Base-by-base conservation (phyloP, 2,113 vertebrate species). In the Lasiurus cinereus region DNA sequence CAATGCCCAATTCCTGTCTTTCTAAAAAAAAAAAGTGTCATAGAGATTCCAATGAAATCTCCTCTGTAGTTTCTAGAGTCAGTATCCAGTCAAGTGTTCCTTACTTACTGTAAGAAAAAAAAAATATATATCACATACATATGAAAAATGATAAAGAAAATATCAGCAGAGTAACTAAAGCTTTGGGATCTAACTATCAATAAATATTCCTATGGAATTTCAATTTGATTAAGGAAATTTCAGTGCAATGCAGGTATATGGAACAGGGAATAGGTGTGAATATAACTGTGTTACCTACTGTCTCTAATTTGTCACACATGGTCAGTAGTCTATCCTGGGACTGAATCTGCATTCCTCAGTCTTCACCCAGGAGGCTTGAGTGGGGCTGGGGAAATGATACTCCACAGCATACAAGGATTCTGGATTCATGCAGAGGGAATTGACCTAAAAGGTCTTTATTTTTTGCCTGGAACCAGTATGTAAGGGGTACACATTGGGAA, bases 61-160 rank as follows among this genome's bases (percentile, higher is more conserved):
- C 33, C 46, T 78, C 5, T 18, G n/a, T 50, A 6, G 29, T 33
- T 48, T 67, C 24, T 72, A 69, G 4, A 86, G 14, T 39, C 82
- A 83, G 46, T 21, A 76, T 29, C 70, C 21, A 9, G 0, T 4
- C 36, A 29, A 83, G 21, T 79, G 24, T 39, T 52, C 31, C 6
- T 92, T 36, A 12, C 31, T 56, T 21, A 59, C 21, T 59, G 21
- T 59, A 59, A 59, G 56, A n/a, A n/a, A n/a, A n/a, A n/a, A n/a
- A n/a, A 59, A 59, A 52, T 52, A 52, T 52, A 13, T 13, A 15
- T 16, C 3, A 18, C 31, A 39, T n/a, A 48, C 22, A 21, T 33
- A 46, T 64, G 62, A 76, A 69, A 96, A 93, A 78, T 64, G 13
- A 18, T 74, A 50, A 83, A 80, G 43, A 84, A 93, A 64, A 69